These are phyloP conservation scores for Adelosebastes latens DNA, from an alignment of 2,797 vertebrate genomes.

Conservation along the genomic window DNA sequence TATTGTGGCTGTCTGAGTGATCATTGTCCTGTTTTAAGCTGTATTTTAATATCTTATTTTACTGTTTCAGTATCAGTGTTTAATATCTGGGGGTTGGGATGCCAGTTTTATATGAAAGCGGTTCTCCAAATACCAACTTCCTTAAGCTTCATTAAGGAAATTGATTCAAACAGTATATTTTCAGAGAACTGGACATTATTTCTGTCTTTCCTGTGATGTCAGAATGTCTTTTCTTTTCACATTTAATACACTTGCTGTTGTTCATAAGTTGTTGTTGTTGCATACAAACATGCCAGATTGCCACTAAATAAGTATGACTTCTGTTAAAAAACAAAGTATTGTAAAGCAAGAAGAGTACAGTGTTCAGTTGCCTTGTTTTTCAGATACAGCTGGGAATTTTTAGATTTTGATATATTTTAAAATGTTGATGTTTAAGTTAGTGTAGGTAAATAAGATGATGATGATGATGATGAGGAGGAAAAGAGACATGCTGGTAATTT, in stretches of 20 bases:
- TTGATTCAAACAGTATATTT: slow-evolving; percentile 46
- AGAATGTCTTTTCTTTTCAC: slow-evolving; percentile 7
- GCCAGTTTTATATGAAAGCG: slow-evolving; percentile 6
- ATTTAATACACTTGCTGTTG: slow-evolving; percentile 1
- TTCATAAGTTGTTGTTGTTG: slow-evolving; percentile 1
- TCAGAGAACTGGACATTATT: slow-evolving; percentile 12
- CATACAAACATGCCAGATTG: slow-evolving; percentile 19
- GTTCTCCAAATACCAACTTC: slow-evolving; percentile 8
- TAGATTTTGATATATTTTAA: slow-evolving; percentile 76
- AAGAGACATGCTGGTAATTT: slow-evolving; percentile 22
- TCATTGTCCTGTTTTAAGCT: slow-evolving; percentile 31
- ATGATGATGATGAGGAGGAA: neutral
- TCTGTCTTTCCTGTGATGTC: slow-evolving; percentile 32
- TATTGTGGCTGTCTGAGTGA: slow-evolving; percentile 10
- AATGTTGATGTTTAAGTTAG: slow-evolving; percentile 56
- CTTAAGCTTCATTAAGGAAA: slow-evolving; percentile 24
- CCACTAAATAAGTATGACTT: slow-evolving; percentile 33
- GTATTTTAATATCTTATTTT: slow-evolving; percentile 53
- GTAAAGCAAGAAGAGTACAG: slow-evolving; percentile 53
- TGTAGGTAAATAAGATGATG: slow-evolving; percentile 29
- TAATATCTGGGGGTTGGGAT: neutral
- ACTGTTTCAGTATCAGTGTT: slow-evolving; percentile 30
- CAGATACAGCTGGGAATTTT: slow-evolving; percentile 39
- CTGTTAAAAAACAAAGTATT: slow-evolving; percentile 47
- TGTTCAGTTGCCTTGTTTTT: slow-evolving; percentile 66